Conservation (phyloP, 2,113 vertebrate species). For the Oncorhynchus keta region DNA sequence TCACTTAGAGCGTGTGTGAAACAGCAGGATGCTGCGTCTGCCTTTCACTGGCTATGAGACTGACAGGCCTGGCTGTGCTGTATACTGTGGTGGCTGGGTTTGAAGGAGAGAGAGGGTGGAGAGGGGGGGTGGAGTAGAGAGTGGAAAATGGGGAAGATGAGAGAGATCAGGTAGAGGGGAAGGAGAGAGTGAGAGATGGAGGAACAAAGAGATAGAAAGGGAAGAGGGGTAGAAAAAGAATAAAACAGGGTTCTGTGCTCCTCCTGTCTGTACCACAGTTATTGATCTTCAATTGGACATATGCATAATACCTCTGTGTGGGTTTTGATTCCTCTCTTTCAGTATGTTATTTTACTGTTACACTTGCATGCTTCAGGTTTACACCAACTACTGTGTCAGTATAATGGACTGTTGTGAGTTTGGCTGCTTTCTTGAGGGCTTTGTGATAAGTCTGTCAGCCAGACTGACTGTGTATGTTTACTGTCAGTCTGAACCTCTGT, state of each 20-base stretch:
- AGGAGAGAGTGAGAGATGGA: not conserved
- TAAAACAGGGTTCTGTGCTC: slow-evolving; percentile 4
- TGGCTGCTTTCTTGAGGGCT: not conserved
- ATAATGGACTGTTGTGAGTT: not conserved
- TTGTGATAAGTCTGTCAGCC: not conserved
- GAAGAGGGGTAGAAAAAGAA: slow-evolving; percentile 20
- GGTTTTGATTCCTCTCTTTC: not conserved
- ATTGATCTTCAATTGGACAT: not conserved
- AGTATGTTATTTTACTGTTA: not conserved
- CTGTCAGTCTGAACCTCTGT: not conserved
- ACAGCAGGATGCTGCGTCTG: slow-evolving; percentile 74
- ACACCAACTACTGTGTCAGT: too few species aligned
- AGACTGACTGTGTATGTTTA: not conserved
- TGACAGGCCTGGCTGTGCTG: slow-evolving; percentile 24
- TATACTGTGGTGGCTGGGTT: not conserved
- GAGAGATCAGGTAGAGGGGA: not conserved
- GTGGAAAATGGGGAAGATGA: too few species aligned
- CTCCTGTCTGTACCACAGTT: not conserved
- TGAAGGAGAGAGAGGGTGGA: slow-evolving; percentile 21
- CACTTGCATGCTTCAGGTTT: not conserved
- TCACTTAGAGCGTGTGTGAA: slow-evolving; percentile 67
- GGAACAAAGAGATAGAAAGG: not conserved
- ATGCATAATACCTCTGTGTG: not conserved
- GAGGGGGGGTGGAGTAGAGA: too few species aligned
- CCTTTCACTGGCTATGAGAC: slow-evolving; percentile 49